Base-by-base conservation (phyloP, 2,888 invertebrate species). In the Drosophila kambysellisi region DNA sequence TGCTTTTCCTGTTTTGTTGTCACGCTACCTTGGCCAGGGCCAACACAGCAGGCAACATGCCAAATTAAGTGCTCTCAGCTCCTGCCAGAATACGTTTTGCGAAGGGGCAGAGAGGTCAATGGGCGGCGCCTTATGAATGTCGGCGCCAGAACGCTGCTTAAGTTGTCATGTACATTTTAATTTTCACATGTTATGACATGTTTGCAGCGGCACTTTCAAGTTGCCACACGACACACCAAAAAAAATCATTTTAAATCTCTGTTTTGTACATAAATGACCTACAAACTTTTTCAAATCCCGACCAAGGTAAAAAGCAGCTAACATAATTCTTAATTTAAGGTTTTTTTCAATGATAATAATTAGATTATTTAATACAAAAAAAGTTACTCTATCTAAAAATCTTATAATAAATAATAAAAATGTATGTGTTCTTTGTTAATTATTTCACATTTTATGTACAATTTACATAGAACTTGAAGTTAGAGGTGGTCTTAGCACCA, bases 131-230 rank as follows among this genome's bases (percentile, higher is more conserved):
- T 65, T 57, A 37, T 51, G 53, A 56, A 66, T 54, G 61, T 52
- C 79, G 54, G 74, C 56, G 60, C 67, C 83, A 57, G 68, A 57
- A 62, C 67, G 74, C 57, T 82, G 88, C 78, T 85, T 85, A 88
- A 88, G 87, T 83, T 85, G 88, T 76, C 88, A 78, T 83, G 83
- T 86, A 83, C 82, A 85, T 88, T 88, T 88, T 86, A 86, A 85
- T 85, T 85, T 85, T 73, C 83, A 74, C 87, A 82, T 85, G 88
- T 85, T 85, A 80, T 88, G 85, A 86, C 82, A 83, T 86, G 78
- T 78, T 81, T 70, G 78, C 64, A 70, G 63, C 62, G 76, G 50
- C 59, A 79, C 84, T 85, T 83, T 81, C 70, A 82, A 71, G 74
- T 70, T 76, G 61, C 53, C 39, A 51, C 69, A 53, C 37, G 51